Base-by-base conservation (phyloP, 1,140 invertebrate genomes). In the Penaeus chinensis region DNA sequence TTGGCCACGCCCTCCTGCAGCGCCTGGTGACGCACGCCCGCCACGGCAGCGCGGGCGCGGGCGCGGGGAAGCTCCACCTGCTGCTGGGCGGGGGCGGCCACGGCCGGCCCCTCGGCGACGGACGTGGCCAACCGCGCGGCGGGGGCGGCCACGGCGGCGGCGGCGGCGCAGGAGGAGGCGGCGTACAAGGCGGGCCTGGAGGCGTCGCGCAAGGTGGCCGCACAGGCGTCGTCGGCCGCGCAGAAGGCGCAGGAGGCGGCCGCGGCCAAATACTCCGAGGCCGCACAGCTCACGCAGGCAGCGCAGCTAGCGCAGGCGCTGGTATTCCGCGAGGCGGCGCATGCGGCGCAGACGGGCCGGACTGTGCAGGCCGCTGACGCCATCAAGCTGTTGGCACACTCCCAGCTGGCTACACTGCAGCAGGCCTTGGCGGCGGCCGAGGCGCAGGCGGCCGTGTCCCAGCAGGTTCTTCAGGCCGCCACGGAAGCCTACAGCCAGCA, bases 211-310 rank as follows among this genome's bases (percentile, higher is more conserved):
- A 86, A 89, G 60, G 84, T 89, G 18, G 89, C 89, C 0, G 89
- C 84, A 1, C 66, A 89, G 61, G 89, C 85, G 5, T 89, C 89
- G 8, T 76, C 80, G 19, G 89, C 89, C 11, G 89, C 89, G 37
- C 89, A 89, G 76, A 74, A 86, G 69, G 89, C 89, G 37, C 89
- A 89, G 47, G 84, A 79, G 13, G 89, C 89, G 13, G 89, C 89
- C 11, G 89, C 89, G 13, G 66, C 76, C 10, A 89, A 89, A 19
- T 89, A 86, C 32, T 5, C 79, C 20, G 60, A 89, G 32, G 89
- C 89, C n/a, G 89, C 84, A 11, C 88, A 89, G 60, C 61, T 89
- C 8, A 89, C 88, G 0, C 89, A 89, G 63, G 89, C 89, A 16
- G 84, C 89, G 20, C 89, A 89, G 37, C 47, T 89, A 16, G 84